phyloP scores from a whole-genome alignment of 1,140 invertebrate species.

The Drosophila lacertosa region DNA sequence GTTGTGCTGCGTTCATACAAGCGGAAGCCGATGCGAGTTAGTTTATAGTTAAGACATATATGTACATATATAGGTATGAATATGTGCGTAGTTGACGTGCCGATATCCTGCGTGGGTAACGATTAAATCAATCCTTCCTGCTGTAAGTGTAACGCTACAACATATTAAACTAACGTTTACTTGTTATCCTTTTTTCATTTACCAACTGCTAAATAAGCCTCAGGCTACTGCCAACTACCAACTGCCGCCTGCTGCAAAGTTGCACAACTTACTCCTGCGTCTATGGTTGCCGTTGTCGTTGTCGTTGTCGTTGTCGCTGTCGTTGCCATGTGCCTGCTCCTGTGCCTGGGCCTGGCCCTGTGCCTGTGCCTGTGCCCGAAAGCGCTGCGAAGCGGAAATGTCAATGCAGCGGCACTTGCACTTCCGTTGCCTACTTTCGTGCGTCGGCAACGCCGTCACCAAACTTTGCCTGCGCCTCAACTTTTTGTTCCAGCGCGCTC shows the following conservation, averaged over 20 bases:
- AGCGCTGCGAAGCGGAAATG: slow-evolving; percentile 77
- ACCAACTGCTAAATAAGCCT: slow-evolving; percentile 51
- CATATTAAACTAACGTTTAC: slow-evolving; percentile 27
- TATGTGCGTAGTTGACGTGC: slow-evolving; percentile 1
- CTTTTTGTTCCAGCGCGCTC: slow-evolving; percentile 70
- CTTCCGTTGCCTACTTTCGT: slow-evolving; percentile 72
- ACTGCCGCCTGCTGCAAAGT: slow-evolving; percentile 69
- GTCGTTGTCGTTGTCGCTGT: slow-evolving; percentile 16
- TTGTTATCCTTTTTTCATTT: slow-evolving; percentile 6
- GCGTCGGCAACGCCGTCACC: slow-evolving; percentile 47
- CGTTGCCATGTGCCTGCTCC: slow-evolving; percentile 34
- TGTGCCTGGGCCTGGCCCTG: slow-evolving; percentile 26
- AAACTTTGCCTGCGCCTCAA: slow-evolving; percentile 58
- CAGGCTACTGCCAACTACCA: slow-evolving; percentile 60
- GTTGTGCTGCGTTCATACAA: background rate
- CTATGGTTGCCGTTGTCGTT: slow-evolving; percentile 6
- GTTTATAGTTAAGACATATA: background rate
- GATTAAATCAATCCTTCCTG: slow-evolving; percentile 28
- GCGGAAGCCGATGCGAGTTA: slow-evolving; percentile 2
- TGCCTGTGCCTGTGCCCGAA: slow-evolving; percentile 40
- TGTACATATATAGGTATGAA: background rate
- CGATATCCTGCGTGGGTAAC: slow-evolving; percentile 22
- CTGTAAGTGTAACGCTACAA: slow-evolving; percentile 10
- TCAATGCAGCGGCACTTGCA: slow-evolving; percentile 80
- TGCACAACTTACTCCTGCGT: slow-evolving; percentile 42